Conservation (phyloP, 2,888 invertebrate species). For the Hypomecis punctinalis region DNA sequence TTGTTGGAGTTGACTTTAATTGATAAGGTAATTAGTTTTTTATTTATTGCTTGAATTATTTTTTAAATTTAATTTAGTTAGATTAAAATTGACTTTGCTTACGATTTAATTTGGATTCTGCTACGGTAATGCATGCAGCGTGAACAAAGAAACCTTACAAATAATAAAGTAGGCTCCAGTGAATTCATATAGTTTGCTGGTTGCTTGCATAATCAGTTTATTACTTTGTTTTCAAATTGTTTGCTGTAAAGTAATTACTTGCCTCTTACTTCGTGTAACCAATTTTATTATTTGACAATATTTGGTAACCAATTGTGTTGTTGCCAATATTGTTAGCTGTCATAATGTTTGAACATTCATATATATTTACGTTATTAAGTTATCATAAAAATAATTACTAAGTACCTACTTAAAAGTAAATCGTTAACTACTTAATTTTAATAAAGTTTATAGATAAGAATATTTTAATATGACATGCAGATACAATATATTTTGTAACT, state of each 20-base stretch:
- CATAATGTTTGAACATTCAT: background rate
- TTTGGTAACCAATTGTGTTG: conserved; percentile 29
- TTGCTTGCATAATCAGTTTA: conserved; percentile 46
- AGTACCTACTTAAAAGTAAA: no score
- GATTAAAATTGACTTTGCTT: conserved; percentile 18
- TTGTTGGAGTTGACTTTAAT: conserved; percentile 59
- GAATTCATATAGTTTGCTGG: conserved; percentile 36
- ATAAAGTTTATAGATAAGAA: background rate
- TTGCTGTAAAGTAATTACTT: conserved; percentile 43
- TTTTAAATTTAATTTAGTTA: conserved; percentile 30
- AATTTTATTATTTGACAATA: conserved; percentile 38
- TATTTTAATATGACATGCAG: background rate
- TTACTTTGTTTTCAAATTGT: conserved; percentile 42
- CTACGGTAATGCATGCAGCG: conserved; percentile 18
- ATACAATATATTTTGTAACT: background rate
- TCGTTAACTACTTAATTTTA: background rate
- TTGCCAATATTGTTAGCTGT: conserved; percentile 1
- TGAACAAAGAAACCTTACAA: conserved; percentile 43
- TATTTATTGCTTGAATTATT: conserved; percentile 39
- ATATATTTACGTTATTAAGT: no score
- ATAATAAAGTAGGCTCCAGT: conserved; percentile 29
- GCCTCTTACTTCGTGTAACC: conserved; percentile 40
- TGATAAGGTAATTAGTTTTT: conserved; percentile 56
- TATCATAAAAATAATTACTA: no score
- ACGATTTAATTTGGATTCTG: conserved; percentile 23